Conservation (phyloP, 2,797 vertebrate genomes). For the Peromyscus melanophrys region DNA sequence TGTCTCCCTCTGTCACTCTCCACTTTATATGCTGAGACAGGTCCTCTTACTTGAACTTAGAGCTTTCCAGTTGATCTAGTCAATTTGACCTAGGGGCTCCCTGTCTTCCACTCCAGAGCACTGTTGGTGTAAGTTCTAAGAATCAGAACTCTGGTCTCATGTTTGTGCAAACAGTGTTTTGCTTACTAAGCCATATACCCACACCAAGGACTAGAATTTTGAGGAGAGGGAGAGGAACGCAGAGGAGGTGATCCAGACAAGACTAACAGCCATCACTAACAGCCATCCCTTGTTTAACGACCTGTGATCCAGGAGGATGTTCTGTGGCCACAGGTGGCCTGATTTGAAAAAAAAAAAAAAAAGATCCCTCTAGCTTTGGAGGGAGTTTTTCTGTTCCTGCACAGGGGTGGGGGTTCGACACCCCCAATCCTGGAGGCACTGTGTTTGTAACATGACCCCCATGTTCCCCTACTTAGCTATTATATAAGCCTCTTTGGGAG, state of each 20-base stretch:
- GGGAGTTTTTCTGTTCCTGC: constrained; percentile 67
- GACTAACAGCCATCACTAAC: background rate
- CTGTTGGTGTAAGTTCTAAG: background rate
- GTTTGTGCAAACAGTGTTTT: background rate
- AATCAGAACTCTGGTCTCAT: background rate
- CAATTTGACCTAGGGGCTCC: background rate
- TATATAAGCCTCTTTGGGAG: constrained; percentile 79
- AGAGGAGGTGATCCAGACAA: background rate
- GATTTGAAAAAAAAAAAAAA: constrained; percentile 68
- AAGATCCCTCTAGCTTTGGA: constrained; percentile 50
- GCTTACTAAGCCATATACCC: background rate
- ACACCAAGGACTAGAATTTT: background rate
- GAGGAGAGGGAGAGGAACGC: background rate
- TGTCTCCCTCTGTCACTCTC: background rate
- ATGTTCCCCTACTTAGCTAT: constrained; percentile 73
- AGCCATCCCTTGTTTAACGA: background rate
- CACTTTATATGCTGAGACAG: background rate
- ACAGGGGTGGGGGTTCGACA: constrained; percentile 30
- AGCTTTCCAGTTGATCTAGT: background rate
- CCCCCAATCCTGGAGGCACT: constrained; percentile 43
- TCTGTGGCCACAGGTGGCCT: constrained; percentile 63
- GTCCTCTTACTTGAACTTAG: background rate
- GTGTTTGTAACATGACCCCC: constrained; percentile 72
- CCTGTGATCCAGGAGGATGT: background rate
- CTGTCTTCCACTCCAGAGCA: background rate